These are phyloP conservation scores for Forbesichthys papilliferus DNA, from an alignment of 2,113 vertebrate species.

Conservation along the genomic window DNA sequence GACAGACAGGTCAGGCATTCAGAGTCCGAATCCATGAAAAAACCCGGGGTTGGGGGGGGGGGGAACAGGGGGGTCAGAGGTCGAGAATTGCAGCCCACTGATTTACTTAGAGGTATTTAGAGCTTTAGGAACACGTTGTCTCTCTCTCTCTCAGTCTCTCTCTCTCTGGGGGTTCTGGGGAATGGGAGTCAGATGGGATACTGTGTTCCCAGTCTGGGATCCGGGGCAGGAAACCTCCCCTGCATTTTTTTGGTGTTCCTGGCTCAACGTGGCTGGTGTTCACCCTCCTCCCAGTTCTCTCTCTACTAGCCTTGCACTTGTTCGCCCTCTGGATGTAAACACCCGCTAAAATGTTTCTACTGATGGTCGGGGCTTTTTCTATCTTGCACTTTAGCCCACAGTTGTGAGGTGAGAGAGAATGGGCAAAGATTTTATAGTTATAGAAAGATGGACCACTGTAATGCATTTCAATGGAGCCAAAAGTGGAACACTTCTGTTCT, in stretches of 20 bases:
- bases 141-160: conserved; percentile 42
- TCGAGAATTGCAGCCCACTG: conserved; percentile 10
- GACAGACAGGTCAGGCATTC: not conserved
- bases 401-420: too few species aligned
- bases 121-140: conserved; percentile 60
- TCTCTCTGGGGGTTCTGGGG: conserved; percentile 42
- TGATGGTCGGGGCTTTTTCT: too few species aligned
- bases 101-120: conserved; percentile 57
- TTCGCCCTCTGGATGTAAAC: not conserved
- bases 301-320: not conserved
- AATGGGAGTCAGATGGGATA: conserved; percentile 57
- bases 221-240: conserved; percentile 75
- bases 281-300: conserved; percentile 16
- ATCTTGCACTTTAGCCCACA: not conserved
- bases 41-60: not conserved
- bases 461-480: too few species aligned
- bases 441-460: too few species aligned
- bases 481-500: too few species aligned
- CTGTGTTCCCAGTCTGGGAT: conserved; percentile 69
- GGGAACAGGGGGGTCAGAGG: not conserved
- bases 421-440: too few species aligned
- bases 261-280: conserved; percentile 35
- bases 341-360: too few species aligned
- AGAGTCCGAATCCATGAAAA: not conserved
- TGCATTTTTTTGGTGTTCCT: conserved; percentile 72